Conservation (phyloP, 2,797 vertebrate species). For the Oreortyx pictus region DNA sequence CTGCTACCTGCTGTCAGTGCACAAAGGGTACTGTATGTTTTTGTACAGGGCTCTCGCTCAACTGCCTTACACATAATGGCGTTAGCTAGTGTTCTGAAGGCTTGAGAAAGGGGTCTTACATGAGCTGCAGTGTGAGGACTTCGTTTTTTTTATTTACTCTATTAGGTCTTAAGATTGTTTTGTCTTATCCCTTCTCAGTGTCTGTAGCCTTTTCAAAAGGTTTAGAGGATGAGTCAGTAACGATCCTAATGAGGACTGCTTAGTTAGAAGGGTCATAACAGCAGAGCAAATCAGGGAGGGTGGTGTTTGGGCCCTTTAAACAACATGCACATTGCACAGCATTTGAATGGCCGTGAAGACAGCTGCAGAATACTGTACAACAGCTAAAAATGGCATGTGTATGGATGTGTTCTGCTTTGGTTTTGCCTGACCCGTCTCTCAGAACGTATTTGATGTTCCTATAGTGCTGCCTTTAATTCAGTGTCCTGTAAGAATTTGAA, state of each 20-base stretch:
- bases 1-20: rapidly evolving
- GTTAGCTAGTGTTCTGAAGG: background rate
- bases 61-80: background rate
- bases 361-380: background rate
- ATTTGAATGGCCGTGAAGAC: background rate
- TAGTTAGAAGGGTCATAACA: background rate
- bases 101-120: rapidly evolving
- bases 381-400: background rate
- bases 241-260: background rate
- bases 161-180: background rate
- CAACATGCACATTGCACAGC: background rate
- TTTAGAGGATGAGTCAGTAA: background rate
- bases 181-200: background rate
- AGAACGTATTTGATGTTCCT: background rate
- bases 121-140: background rate
- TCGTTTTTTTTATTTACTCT: background rate
- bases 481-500: constrained; percentile 17
- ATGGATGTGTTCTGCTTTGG: background rate
- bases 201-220: background rate
- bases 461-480: background rate
- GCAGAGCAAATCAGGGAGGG: background rate
- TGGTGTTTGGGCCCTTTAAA: background rate
- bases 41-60: background rate
- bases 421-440: background rate
- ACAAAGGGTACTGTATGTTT: background rate